Conservation (phyloP, 2,888 invertebrate species). For the Calameuta idolon region DNA sequence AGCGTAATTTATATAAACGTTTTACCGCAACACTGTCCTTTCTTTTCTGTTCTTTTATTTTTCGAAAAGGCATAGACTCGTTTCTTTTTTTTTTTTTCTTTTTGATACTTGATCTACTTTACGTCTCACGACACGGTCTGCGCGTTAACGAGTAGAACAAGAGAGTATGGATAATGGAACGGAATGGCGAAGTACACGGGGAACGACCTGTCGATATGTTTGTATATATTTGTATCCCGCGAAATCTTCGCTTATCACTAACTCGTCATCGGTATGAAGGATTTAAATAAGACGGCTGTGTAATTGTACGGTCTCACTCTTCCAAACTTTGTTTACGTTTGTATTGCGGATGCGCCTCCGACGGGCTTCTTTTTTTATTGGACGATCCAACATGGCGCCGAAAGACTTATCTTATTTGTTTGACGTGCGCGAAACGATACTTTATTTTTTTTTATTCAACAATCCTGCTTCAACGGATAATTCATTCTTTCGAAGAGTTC, state of each 20-base stretch:
- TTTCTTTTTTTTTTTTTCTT: too few relatives aligned
- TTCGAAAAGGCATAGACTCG: neutral
- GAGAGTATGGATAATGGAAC: neutral
- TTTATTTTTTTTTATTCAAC: neutral
- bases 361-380: neutral
- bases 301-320: conserved; percentile 49
- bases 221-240: conserved; percentile 21
- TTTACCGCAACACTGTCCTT: neutral
- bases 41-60: neutral
- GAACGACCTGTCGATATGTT: conserved; percentile 7
- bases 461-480: neutral
- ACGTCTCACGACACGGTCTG: conserved; percentile 7
- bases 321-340: conserved; percentile 38
- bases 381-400: neutral
- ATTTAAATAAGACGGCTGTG: conserved; percentile 49
- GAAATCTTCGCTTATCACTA: conserved; percentile 26
- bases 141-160: neutral
- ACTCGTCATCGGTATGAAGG: conserved; percentile 47
- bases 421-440: neutral
- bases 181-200: neutral
- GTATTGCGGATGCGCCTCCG: neutral
- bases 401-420: neutral
- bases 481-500: neutral
- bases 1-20: neutral
- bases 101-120: neutral